A percentile compares a stretch with the other conserved stretches of the same genome.
Evolutionary conservation across 1,140 invertebrate species (phyloP).

Genomic region (Pomacea maculata): DNA sequence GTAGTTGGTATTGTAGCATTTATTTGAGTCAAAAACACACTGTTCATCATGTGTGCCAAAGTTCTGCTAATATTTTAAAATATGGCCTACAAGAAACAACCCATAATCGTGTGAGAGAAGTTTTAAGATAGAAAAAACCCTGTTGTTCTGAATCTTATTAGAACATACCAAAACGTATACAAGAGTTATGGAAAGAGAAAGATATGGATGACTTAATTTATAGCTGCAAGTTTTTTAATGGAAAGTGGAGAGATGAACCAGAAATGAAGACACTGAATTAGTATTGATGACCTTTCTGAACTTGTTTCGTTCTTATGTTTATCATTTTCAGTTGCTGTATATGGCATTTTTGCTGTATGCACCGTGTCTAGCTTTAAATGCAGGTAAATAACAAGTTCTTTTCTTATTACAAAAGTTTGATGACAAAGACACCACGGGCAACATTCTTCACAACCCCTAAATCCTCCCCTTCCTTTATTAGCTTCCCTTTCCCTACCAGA

Average conservation of each 20-base stretch:
- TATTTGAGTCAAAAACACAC: no score
- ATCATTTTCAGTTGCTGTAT: conserved; percentile 77
- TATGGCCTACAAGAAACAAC: no score
- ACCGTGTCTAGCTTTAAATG: conserved; percentile 89
- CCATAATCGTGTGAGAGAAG: no score
- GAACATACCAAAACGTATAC: neutral
- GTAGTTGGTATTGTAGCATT: no score
- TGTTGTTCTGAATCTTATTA: no score
- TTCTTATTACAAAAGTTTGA: neutral
- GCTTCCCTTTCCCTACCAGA: no score
- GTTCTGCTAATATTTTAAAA: no score
- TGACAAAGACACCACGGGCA: neutral
- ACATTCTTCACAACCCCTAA: neutral
- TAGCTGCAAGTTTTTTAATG: neutral
- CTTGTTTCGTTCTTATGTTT: conserved; percentile 2
- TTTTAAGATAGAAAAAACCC: no score
- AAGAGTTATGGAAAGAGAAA: neutral
- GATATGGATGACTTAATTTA: neutral
- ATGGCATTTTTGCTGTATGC: conserved; percentile 92
- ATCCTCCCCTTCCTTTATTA: no score
- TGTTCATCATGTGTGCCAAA: no score
- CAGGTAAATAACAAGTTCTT: conserved; percentile 66
- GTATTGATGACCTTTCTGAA: neutral
- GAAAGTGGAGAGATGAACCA: neutral
- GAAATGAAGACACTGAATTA: neutral